Evolutionary conservation across 2,888 invertebrate genomes (phyloP).

Genomic region (Cotesia congregata): DNA sequence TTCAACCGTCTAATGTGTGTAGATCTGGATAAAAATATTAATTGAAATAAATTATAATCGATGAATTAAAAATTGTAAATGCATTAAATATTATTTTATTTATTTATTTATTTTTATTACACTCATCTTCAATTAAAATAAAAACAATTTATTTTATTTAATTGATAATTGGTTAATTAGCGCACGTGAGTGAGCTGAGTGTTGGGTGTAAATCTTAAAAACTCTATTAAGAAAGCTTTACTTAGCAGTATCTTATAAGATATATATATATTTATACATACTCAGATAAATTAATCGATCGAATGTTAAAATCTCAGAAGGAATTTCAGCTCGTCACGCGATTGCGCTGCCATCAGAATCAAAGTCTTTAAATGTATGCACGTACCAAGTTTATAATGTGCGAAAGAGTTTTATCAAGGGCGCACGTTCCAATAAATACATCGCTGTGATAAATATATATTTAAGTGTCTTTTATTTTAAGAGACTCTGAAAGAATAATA

Average conservation of each 20-base stretch:
- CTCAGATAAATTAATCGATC: neutral
- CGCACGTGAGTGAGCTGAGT: neutral
- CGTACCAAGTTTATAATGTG: neutral
- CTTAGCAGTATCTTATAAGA: too few species aligned
- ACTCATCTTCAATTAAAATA: neutral
- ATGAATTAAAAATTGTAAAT: neutral
- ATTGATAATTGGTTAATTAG: neutral
- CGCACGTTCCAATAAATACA: neutral
- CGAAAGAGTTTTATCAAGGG: conserved; percentile 1
- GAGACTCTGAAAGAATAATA: neutral
- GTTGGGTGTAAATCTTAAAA: neutral
- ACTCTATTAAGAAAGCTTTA: neutral
- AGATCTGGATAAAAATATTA: neutral
- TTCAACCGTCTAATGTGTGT: neutral
- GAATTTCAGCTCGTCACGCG: neutral
- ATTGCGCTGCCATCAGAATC: neutral
- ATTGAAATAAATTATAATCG: neutral
- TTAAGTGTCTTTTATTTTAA: neutral
- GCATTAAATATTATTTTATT: neutral
- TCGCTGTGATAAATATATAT: neutral
- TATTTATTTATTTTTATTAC: too few species aligned
- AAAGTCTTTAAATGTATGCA: neutral
- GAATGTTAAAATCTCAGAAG: neutral
- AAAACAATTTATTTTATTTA: neutral
- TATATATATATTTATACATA: neutral